These are phyloP conservation scores for Drosophila auraria DNA, from an alignment of 1,140 invertebrate species.

Conservation along the genomic window DNA sequence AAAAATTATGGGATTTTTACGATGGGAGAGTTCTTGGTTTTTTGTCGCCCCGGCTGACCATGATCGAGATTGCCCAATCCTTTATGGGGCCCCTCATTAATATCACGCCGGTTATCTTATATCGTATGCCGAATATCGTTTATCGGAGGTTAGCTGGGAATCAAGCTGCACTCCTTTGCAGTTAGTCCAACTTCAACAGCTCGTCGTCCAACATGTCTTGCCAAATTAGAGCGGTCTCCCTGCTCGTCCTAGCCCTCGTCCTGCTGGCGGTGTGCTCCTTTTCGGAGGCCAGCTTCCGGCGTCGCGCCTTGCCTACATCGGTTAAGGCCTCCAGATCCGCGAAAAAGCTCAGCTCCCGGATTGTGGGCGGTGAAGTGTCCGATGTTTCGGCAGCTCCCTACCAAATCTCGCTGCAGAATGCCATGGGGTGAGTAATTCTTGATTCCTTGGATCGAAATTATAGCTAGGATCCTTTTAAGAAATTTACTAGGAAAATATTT, in stretches of 20 bases:
- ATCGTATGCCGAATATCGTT: conserved; percentile 41
- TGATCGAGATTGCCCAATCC: conserved; percentile 48
- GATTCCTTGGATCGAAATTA: too few species aligned
- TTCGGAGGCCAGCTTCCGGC: conserved; percentile 21
- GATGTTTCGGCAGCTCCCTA: conserved; percentile 81
- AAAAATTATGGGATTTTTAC: conserved; percentile 65
- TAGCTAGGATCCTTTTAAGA: background rate
- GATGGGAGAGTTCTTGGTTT: conserved; percentile 33
- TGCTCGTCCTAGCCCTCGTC: conserved; percentile 22
- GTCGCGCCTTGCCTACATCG: background rate
- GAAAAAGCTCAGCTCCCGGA: conserved; percentile 43
- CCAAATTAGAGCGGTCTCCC: conserved; percentile 29
- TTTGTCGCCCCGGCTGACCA: conserved; percentile 26
- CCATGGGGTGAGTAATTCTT: conserved; percentile 24
- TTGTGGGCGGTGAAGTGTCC: conserved; percentile 85
- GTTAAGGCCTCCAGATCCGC: background rate
- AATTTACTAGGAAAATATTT: fast-evolving
- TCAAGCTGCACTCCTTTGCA: conserved; percentile 8
- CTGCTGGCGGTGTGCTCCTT: conserved; percentile 46
- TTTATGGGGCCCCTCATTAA: conserved; percentile 61
- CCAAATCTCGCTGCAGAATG: conserved; percentile 82
- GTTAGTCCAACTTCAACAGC: conserved; percentile 60
- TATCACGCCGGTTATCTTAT: conserved; percentile 53
- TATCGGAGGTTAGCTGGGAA: conserved; percentile 39
- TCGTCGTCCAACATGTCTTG: conserved; percentile 57